A percentile compares a stretch with the other conserved stretches of the same genome.
Evolutionary conservation across 2,888 invertebrate species (phyloP).

Genomic region (Cyclophora punctaria): DNA sequence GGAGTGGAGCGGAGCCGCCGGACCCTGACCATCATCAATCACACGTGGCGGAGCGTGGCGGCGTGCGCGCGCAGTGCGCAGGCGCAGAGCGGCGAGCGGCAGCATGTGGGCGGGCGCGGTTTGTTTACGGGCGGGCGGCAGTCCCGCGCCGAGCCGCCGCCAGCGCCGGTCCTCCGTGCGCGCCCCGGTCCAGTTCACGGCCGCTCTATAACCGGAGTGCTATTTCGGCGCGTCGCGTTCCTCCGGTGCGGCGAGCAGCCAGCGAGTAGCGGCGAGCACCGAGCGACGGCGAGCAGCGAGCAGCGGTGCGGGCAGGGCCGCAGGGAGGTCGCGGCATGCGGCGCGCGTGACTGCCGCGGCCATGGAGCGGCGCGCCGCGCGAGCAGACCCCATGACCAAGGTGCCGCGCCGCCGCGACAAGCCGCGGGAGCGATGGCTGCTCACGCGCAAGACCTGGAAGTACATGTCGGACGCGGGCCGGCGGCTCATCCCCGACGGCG

Average conservation of each 20-base stretch:
- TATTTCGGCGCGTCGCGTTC: constrained; percentile 68
- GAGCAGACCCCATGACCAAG: constrained; percentile 73
- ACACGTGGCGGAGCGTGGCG: constrained; percentile 33
- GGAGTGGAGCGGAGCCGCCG: constrained; percentile 5
- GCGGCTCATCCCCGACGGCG: constrained; percentile 88
- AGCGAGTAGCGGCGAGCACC: constrained; percentile 39
- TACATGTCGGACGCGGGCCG: constrained; percentile 95
- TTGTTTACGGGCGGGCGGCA: constrained; percentile 45
- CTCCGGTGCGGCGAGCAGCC: constrained; percentile 47
- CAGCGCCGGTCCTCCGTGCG: constrained; percentile 36
- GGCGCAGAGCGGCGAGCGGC: constrained; percentile 23
- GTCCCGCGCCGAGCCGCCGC: constrained; percentile 35
- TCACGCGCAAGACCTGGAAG: constrained; percentile 92
- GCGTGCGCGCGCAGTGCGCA: constrained; percentile 34
- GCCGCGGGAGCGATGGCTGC: constrained; percentile 87
- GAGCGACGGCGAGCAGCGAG: constrained; percentile 59
- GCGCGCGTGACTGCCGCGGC: constrained; percentile 23
- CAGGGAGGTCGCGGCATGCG: constrained; percentile 31
- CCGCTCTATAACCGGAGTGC: constrained; percentile 68
- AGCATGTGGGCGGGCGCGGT: constrained; percentile 37
- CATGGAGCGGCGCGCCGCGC: constrained; percentile 37
- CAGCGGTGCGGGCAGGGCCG: constrained; percentile 43
- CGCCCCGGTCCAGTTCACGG: constrained; percentile 68
- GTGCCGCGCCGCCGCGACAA: constrained; percentile 74
- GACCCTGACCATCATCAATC: constrained; percentile 42